A percentile compares a stretch with the other conserved stretches of the same genome.
Conservation (phyloP, 2,113 vertebrate genomes). For the Gymnobelideus leadbeateri region DNA sequence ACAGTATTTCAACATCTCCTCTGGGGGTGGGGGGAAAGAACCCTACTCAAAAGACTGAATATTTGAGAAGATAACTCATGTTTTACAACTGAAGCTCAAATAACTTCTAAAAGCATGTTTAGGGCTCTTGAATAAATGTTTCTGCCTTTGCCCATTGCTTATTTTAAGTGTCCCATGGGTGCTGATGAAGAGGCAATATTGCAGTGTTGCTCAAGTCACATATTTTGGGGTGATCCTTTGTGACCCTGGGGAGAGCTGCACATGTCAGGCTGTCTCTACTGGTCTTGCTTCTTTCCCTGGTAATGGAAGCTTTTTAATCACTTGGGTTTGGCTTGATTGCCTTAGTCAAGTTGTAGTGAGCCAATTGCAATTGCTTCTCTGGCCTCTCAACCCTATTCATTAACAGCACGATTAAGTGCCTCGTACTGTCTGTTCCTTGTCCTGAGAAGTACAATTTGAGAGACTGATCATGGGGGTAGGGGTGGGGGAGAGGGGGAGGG, state of each 20-base stretch:
- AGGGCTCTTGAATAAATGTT: conserved; percentile 1
- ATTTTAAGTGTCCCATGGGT: background rate
- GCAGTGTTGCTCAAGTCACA: conserved; percentile 3
- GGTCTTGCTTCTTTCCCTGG: conserved; percentile 12
- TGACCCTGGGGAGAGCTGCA: background rate
- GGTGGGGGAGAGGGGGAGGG: background rate
- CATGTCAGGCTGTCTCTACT: background rate
- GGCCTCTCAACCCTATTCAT: background rate
- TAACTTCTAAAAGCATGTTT: conserved; percentile 41
- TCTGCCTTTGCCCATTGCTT: conserved; percentile 1
- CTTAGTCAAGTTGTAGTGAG: background rate
- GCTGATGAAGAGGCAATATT: conserved; percentile 12
- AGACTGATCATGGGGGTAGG: background rate
- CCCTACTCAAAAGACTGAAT: background rate
- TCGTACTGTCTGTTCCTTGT: conserved; percentile 9
- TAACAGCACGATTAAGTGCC: conserved; percentile 19
- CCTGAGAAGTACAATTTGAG: conserved; percentile 24
- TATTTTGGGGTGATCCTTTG: conserved; percentile 36
- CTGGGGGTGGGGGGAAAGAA: background rate
- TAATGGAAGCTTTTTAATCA: background rate
- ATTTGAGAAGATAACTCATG: conserved; percentile 32
- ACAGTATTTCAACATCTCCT: conserved; percentile 67
- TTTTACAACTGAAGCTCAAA: conserved; percentile 59
- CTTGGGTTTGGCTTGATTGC: conserved; percentile 33
- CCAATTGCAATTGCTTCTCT: background rate